Base-by-base conservation (phyloP, 1,140 invertebrate species). In the Drosophila arawakana region DNA sequence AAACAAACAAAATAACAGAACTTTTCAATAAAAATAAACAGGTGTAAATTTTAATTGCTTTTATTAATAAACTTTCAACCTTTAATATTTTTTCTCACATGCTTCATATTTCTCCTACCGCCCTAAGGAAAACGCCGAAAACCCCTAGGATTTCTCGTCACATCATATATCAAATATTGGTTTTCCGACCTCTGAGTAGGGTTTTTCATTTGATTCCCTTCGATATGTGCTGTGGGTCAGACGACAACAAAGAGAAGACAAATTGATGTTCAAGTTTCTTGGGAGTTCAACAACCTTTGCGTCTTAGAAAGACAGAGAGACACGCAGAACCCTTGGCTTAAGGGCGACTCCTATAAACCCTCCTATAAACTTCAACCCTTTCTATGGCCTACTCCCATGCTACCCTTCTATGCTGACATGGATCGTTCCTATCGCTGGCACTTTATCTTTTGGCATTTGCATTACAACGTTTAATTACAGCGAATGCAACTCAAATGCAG, bases 391-490 rank as follows among this genome's bases (percentile, higher is more conserved):
- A 21, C 25, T 30, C 25, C 25, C 1, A 30, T 30, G 25, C 25
- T 30, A 30, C 25, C 57, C 25, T 25, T 41, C n/a, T 35, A 58
- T 39, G 18, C 65, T 58, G 43, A 6, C 9, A 10, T 37, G 66
- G 15, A 21, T 30, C 25, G 25, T 34, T 35, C 73, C 74, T 83
- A 88, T 78, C 80, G 72, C 62, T 57, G 50, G 61, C 66, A 69
- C 71, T 89, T 67, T 84, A 89, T 89, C 80, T 84, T 44, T 71
- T 68, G 58, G 65, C 70, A 89, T 89, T 89, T 89, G 80, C 83
- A 89, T 89, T 74, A 72, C 55, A 54, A 58, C 52, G 60, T 74
- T 88, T 88, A 89, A 88, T 88, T 88, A 30, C 25, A 30, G 79
- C 73, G 35, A 76, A 80, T 60, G 37, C 39, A 46, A 34, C 50